Conservation (phyloP, 2,113 vertebrate species). For the Gavia stellata region DNA sequence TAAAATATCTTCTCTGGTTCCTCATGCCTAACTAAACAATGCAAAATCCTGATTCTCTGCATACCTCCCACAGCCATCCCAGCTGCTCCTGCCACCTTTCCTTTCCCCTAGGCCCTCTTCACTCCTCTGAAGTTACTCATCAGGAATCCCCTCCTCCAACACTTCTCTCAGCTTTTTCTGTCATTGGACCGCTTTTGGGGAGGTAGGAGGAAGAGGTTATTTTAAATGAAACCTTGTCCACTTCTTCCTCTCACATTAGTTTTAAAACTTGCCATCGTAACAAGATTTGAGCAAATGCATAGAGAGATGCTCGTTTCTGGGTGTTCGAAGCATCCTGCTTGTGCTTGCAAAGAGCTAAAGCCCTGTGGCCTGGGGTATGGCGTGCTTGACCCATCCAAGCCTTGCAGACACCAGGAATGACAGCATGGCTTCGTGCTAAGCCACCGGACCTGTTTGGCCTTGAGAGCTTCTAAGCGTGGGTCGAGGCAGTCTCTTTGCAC, state of each 20-base stretch:
- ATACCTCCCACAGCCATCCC: conserved; percentile 51
- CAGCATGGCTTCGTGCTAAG: not conserved
- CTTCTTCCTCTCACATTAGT: not conserved
- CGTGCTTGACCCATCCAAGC: not conserved
- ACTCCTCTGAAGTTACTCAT: conserved; percentile 32
- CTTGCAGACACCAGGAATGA: not conserved
- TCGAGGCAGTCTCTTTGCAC: not conserved
- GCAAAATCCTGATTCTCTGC: conserved; percentile 17
- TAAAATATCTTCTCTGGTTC: conserved; percentile 34
- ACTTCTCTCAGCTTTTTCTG: not conserved
- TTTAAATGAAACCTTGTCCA: not conserved
- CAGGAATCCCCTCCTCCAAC: not conserved
- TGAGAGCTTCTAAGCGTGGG: not conserved
- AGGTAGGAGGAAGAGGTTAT: not conserved
- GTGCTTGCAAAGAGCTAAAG: not conserved
- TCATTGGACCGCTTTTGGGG: not conserved
- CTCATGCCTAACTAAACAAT: conserved; percentile 48
- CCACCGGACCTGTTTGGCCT: not conserved
- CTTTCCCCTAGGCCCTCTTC: conserved; percentile 24
- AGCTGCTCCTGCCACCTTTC: conserved; percentile 50
- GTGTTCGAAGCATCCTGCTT: not conserved
- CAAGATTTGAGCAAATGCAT: not conserved
- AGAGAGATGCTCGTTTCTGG: not conserved
- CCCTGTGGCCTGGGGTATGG: not conserved
- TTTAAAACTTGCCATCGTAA: not conserved